Base-by-base conservation (phyloP, 2,113 vertebrate species). In the Channa maculata region DNA sequence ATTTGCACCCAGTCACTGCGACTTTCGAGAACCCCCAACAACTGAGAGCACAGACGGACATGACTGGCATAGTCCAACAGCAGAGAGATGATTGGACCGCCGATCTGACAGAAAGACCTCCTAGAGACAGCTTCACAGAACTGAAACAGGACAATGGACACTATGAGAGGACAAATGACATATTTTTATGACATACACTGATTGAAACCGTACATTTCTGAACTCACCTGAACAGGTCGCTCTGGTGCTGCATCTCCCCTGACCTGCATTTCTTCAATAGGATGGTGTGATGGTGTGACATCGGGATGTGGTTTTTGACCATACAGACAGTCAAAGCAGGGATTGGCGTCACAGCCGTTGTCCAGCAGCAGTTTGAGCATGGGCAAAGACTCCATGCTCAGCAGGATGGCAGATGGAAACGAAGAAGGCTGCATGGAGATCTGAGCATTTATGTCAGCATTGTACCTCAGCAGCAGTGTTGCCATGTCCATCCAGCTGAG, bases 31-130 rank as follows among this genome's bases (percentile, higher is more conserved):
- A 95, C 94, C n/a, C 96, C 94, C 50, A 92, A 92, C 61, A 98
- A 91, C 7, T 92, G 85, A 0, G 95, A 94, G 72, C 97, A 97
- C 45, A 98, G 95, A 34, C 83, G 90, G 55, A 96, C 95, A 0
- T 95, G 96, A 45, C 95, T 92, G 58, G 97, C 96, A 0, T 97
- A 97, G 88, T 98, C 96, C 83, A 98, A 88, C 9, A 98, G 95
- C 66, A 96, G 68, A 0, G 96, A 94, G 0, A 97, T 93, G 84
- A 97, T 94, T 0, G 95, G 95, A 12, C 96, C 96, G 0, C 94
- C 94, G 92, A 94, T 94, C 53, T 86, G 91, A 78, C 81, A 92
- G 44, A 95, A 87, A 45, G 94, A 91, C 0, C 92, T 88, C 43
- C 92, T 76, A 0, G 95, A 96, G 77, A 97, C 86, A 79, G 95